Evolutionary conservation across 2,113 vertebrate genomes (phyloP), one percentile per base, ranked within the genome.

Genomic region (Ammospiza caudacuta): DNA sequence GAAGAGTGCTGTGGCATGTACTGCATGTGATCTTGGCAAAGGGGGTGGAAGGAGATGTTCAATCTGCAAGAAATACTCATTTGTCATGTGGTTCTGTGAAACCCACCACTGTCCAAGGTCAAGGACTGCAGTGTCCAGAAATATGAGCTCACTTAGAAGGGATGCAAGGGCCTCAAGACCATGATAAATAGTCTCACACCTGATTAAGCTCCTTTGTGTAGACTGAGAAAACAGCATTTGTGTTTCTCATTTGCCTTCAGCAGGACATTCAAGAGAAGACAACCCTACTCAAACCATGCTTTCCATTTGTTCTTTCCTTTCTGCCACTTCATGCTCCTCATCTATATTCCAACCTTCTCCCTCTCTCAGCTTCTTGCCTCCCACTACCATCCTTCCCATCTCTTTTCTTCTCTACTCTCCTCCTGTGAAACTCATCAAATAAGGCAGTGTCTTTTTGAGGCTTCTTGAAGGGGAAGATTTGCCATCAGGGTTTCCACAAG

Each of bases 121-220:
- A 98, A 97, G 95, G 97, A 96, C 95, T 96, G 51, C 90, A 91
- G 90, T 90, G 84, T 96, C 97, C 95, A 97, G 87, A 97, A 97
- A 95, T 70, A 81, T 91, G 88, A 96, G 77, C 91, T 96, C 90
- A 97, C 83, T 83, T 90, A 93, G 87, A 95, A 87, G 69, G 83
- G 74, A 80, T 86, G 79, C 27, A 47, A 94, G 83, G 92, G 75
- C 89, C 95, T 93, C 92, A 94, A 91, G 87, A 93, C 31, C 77
- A 73, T 97, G 96, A 97, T 96, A 95, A 98, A 97, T 97, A 95
- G 93, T 91, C 85, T 96, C 81, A 97, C 77, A 97, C 75, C 89
- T 94, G 94, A 91, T 74, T 96, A 96, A 76, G 49, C 67, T 96
- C 70, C 66, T 90, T 95, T 87, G 83, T 19, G 24, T 62, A 89